These are phyloP conservation scores for Plebejus melissa DNA, from an alignment of 2,888 invertebrate species.

Conservation along the genomic window DNA sequence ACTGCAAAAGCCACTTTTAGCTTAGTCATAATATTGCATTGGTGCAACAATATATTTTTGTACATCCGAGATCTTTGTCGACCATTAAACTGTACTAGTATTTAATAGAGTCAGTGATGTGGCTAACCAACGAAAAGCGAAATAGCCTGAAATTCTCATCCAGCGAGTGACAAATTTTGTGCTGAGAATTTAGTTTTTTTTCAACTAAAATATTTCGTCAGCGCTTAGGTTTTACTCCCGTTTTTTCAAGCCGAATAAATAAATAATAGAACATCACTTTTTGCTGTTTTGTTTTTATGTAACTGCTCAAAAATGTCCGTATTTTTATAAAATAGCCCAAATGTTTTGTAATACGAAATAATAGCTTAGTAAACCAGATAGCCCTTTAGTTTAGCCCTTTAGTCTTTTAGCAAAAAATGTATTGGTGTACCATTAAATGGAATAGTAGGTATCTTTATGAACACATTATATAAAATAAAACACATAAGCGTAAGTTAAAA, in stretches of 20 bases:
- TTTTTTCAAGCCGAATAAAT: conserved; percentile 38
- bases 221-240: conserved; percentile 38
- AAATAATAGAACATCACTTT: conserved; percentile 34
- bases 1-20: not conserved
- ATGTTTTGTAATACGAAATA: not conserved
- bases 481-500: not conserved
- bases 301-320: conserved; percentile 21
- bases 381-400: too few relatives aligned
- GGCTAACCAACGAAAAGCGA: conserved; percentile 36
- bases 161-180: conserved; percentile 40
- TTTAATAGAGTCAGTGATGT: conserved; percentile 32
- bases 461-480: too few relatives aligned
- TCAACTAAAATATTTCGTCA: conserved; percentile 41
- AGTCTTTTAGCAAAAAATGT: too few relatives aligned
- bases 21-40: not conserved
- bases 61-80: not conserved
- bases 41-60: not conserved
- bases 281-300: conserved; percentile 28
- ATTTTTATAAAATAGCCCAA: not conserved
- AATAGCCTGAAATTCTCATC: conserved; percentile 40
- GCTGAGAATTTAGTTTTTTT: conserved; percentile 40
- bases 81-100: conserved; percentile 25
- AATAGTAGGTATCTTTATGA: too few relatives aligned
- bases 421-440: too few relatives aligned
- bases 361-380: not conserved